Percentiles rank a stretch among this genome's conserved stretches.
phyloP scores from a whole-genome alignment of 2,888 invertebrate genomes.

The Margaritifera margaritifera region DNA sequence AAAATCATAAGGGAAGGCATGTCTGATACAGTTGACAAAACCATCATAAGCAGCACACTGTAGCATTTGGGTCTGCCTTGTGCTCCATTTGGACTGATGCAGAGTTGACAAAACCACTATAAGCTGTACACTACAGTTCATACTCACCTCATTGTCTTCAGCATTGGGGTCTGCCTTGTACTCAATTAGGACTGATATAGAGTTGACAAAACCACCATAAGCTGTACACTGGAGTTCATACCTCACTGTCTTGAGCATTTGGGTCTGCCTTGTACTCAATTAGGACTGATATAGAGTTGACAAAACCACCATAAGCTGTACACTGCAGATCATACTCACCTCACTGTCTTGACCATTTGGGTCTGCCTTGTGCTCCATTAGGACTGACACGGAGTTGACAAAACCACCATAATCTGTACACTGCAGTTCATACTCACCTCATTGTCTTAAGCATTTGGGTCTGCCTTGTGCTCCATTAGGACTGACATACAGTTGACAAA shows the following conservation, averaged over 20 bases:
- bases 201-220: constrained; percentile 69
- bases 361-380: constrained; percentile 69
- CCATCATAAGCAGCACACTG: constrained; percentile 52
- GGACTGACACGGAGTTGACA: constrained; percentile 70
- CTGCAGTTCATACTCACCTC: too few relatives aligned
- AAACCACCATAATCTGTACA: too few relatives aligned
- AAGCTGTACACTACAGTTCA: constrained; percentile 53
- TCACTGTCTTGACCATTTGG: constrained; percentile 47
- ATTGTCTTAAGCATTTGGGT: too few relatives aligned
- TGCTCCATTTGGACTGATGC: constrained; percentile 71
- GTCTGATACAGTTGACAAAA: constrained; percentile 68
- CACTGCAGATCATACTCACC: constrained; percentile 62
- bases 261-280: constrained; percentile 68
- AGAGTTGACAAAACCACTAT: constrained; percentile 69
- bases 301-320: constrained; percentile 68
- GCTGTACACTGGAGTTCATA: constrained; percentile 30
- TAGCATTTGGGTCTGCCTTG: constrained; percentile 64
- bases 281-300: constrained; percentile 70
- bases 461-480: constrained; percentile 68
- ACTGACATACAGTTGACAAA: constrained; percentile 71
- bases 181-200: constrained; percentile 73
- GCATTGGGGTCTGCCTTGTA: constrained; percentile 70
- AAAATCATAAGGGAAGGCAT: constrained; percentile 58
- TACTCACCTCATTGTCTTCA: constrained; percentile 69
- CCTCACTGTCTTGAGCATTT: constrained; percentile 69